Percentiles rank a stretch among this genome's conserved stretches.
These are phyloP conservation scores for Sycobia sp. DNA, from an alignment of 1,140 invertebrate genomes.

Conservation along the genomic window DNA sequence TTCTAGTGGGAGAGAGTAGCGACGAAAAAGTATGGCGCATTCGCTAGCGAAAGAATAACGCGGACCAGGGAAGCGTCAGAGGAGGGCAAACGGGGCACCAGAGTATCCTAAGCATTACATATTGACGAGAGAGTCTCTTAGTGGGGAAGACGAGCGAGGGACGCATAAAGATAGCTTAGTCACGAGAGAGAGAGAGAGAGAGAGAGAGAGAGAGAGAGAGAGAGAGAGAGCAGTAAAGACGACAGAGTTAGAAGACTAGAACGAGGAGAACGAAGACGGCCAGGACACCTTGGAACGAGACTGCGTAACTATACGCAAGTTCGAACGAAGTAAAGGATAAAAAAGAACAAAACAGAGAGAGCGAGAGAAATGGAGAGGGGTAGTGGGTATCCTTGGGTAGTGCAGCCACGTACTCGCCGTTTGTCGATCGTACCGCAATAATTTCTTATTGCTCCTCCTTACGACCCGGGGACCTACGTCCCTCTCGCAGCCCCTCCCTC, in stretches of 20 bases:
- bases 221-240: no score
- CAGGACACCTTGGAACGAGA: no score
- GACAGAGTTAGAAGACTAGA: background rate
- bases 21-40: slow-evolving; percentile 2
- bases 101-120: slow-evolving; percentile 45
- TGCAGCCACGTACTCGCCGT: slow-evolving; percentile 60
- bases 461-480: slow-evolving; percentile 33
- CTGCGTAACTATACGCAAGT: no score
- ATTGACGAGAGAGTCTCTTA: slow-evolving; percentile 53
- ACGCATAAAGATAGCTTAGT: no score
- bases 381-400: slow-evolving; percentile 48
- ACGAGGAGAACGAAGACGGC: background rate
- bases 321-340: no score
- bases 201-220: no score
- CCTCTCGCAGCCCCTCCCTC: background rate
- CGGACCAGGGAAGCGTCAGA: no score
- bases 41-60: background rate
- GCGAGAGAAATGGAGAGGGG: slow-evolving; percentile 31
- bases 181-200: no score
- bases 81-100: background rate
- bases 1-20: background rate
- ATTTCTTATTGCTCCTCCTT: slow-evolving; percentile 62
- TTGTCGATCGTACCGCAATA: slow-evolving; percentile 63
- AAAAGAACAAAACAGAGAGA: no score
- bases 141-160: no score